Evolutionary conservation across 1,140 invertebrate genomes (phyloP).

Genomic region (Neodiprion virginianus): DNA sequence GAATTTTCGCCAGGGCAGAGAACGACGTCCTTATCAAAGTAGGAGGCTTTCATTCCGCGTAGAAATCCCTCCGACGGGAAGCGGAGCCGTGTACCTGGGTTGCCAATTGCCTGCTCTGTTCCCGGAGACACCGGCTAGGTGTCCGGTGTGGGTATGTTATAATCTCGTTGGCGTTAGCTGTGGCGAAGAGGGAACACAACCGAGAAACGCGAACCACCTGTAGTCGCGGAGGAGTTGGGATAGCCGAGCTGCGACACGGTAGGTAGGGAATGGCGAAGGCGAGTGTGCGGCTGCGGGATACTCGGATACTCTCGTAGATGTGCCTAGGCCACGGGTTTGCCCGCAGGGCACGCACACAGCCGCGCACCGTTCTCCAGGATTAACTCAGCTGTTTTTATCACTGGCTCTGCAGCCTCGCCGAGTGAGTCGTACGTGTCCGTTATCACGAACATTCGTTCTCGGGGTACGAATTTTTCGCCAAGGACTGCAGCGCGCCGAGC

Average conservation of each 20-base stretch:
- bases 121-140: not conserved
- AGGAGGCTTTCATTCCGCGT: no score
- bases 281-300: no score
- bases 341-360: not conserved
- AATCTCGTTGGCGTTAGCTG: not conserved
- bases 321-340: no score
- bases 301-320: no score
- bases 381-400: not conserved
- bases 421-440: constrained; percentile 4
- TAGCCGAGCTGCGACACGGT: no score
- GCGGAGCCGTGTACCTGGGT: not conserved
- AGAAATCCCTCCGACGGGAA: no score
- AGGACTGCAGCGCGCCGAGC: not conserved
- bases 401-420: not conserved
- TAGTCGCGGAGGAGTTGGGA: not conserved
- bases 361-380: not conserved
- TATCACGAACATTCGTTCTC: constrained; percentile 4
- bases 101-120: not conserved
- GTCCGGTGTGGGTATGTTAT: not conserved
- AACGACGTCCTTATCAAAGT: no score
- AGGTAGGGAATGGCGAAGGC: no score
- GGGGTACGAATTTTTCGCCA: not conserved
- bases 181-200: not conserved
- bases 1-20: no score
- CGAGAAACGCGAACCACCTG: not conserved